Base-by-base conservation (phyloP, 1,140 invertebrate species). In the Hycleus phaleratus region DNA sequence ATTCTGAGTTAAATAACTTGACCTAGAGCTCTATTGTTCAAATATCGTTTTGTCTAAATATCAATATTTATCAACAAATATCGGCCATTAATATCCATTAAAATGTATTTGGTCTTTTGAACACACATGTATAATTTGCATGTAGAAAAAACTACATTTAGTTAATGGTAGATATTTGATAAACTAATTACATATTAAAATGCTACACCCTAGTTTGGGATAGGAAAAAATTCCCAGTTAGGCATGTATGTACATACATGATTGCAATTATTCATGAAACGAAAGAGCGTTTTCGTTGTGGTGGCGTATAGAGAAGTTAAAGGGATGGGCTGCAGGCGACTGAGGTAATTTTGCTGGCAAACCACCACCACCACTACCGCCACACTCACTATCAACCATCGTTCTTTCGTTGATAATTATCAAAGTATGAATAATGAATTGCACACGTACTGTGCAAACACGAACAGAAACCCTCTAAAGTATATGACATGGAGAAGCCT, bases 381-480 rank as follows among this genome's bases (percentile, higher is more conserved):
- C 7, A 18, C 18, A 18, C 18, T 18, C 18, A 32, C 32, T 32
- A 32, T 32, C 32, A 32, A 32, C 4, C 32, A 32, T 59, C 61
- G 57, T 62, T 62, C 58, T 59, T 62, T 55, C 46, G 39, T 38
- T 60, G 61, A 62, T 62, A 62, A 62, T 62, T 62, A 62, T 62
- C 57, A 62, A 62, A 62, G 57, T 58, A 56, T 62, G 61, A 62
- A 62, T 62, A 62, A 62, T 62, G 58, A 62, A 62, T 62, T 59
- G 61, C 61, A 62, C 61, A 59, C 61, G 58, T 60, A 55, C 49
- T 40, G 49, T 53, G 51, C 51, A 53, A 53, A 53, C 51, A 53
- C 51, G 51, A 53, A 53, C 51, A 53, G 51, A 45, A 46, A 26
- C 26, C 42, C 42, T 52, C 32, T 32, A 32, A 32, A 32, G 32